phyloP scores from a whole-genome alignment of 2,888 invertebrate species.

The Netelia fuscicornis region DNA sequence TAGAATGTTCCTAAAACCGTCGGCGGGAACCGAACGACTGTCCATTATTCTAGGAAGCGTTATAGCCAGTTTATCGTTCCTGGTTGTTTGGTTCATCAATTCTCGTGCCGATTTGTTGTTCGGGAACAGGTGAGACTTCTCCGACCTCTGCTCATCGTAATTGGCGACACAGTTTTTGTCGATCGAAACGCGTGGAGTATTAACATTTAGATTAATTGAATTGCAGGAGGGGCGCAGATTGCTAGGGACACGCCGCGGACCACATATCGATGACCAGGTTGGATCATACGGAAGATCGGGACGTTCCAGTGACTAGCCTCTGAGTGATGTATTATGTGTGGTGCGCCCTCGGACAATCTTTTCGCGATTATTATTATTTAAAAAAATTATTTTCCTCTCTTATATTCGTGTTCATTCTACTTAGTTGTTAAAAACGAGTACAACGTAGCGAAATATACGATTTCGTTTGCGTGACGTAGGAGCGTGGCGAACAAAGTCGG shows the following conservation, averaged over 20 bases:
- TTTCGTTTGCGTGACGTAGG: background rate
- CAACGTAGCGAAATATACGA: conserved; percentile 10
- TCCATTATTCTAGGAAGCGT: conserved; percentile 86
- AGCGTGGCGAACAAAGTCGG: background rate
- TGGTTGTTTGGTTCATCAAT: conserved; percentile 86
- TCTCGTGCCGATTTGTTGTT: conserved; percentile 86
- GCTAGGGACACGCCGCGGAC: conserved; percentile 82
- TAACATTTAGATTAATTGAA: conserved; percentile 46
- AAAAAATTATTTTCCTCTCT: conserved; percentile 6
- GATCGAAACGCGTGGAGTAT: background rate
- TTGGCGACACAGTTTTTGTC: background rate
- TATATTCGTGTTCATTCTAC: conserved; percentile 20
- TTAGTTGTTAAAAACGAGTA: conserved; percentile 33
- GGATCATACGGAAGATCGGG: conserved; percentile 75
- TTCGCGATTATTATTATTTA: conserved; percentile 2
- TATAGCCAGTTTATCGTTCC: conserved; percentile 85
- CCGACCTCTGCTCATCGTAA: background rate
- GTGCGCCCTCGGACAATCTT: conserved; percentile 81
- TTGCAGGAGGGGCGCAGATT: conserved; percentile 75
- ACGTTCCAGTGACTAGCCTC: conserved; percentile 80
- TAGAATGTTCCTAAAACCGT: conserved; percentile 92
- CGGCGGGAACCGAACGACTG: conserved; percentile 86
- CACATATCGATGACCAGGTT: conserved; percentile 81
- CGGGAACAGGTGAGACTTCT: conserved; percentile 75
- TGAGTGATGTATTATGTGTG: conserved; percentile 77